A percentile compares a stretch with the other conserved stretches of the same genome.
These are phyloP conservation scores for Tribolium freemani DNA, from an alignment of 2,888 invertebrate genomes.

Conservation along the genomic window DNA sequence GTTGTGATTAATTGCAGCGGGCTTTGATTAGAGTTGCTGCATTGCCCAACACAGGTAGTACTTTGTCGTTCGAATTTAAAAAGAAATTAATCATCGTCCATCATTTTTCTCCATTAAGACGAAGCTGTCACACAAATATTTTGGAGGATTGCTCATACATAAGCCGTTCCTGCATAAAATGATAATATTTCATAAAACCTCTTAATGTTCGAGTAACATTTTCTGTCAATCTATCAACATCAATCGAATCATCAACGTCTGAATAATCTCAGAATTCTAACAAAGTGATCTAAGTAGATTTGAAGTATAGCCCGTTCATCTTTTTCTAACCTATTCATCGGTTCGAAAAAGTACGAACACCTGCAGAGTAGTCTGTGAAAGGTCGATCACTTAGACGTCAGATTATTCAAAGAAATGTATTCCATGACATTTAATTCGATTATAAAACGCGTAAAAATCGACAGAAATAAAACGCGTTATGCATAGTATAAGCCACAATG, in stretches of 20 bases:
- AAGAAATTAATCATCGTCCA: slow-evolving; percentile 40
- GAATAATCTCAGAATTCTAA: slow-evolving; percentile 44
- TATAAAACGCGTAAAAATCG: slow-evolving; percentile 16
- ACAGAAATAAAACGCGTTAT: slow-evolving; percentile 15
- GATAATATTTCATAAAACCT: slow-evolving; percentile 44
- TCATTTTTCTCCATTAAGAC: slow-evolving; percentile 45
- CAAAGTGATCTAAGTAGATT: slow-evolving; percentile 39
- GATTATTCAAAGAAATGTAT: slow-evolving; percentile 11
- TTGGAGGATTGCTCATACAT: slow-evolving; percentile 38
- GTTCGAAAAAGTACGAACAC: slow-evolving; percentile 22
- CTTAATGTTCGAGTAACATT: slow-evolving; percentile 41
- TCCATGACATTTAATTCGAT: slow-evolving; percentile 30
- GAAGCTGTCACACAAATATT: slow-evolving; percentile 40
- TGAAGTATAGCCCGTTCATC: slow-evolving; percentile 10
- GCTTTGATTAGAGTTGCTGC: not conserved
- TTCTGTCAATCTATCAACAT: slow-evolving; percentile 47
- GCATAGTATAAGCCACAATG: not conserved
- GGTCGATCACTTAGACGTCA: slow-evolving; percentile 29
- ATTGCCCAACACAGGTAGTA: slow-evolving; percentile 34
- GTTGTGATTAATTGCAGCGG: not conserved
- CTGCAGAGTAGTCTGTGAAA: slow-evolving; percentile 21
- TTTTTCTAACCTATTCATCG: slow-evolving; percentile 14
- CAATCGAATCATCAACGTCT: slow-evolving; percentile 45
- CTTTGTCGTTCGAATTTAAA: slow-evolving; percentile 36
- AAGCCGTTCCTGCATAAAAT: slow-evolving; percentile 42